Evolutionary conservation across 2,888 invertebrate species (phyloP).

Genomic region (Colletes collaris): DNA sequence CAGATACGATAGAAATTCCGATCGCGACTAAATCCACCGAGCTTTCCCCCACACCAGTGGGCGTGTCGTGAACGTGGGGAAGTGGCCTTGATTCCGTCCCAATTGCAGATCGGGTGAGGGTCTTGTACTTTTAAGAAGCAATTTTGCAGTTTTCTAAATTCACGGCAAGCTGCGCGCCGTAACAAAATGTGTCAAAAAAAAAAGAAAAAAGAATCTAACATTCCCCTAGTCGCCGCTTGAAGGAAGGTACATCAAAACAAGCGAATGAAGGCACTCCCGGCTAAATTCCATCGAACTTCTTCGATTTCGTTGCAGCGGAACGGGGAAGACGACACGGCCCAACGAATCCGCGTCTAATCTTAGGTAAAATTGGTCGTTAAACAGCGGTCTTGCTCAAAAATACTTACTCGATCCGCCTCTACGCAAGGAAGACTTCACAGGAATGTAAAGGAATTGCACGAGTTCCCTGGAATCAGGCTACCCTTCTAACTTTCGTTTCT

Average conservation of each 20-base stretch:
- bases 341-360: conserved; percentile 9
- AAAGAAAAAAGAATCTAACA: too few species aligned
- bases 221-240: not conserved
- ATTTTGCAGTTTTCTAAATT: not conserved
- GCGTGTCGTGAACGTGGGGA: not conserved
- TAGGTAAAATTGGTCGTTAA: conserved; percentile 24
- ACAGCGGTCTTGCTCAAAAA: conserved; percentile 19
- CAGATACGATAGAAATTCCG: too few species aligned
- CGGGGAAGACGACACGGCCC: conserved; percentile 30
- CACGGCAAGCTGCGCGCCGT: too few species aligned
- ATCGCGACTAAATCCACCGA: not conserved
- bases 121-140: not conserved
- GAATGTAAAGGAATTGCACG: conserved; percentile 68
- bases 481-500: conserved; percentile 11
- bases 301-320: not conserved
- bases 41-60: not conserved
- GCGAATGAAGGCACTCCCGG: conserved; percentile 64
- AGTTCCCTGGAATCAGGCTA: conserved; percentile 42
- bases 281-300: conserved; percentile 22
- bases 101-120: too few species aligned
- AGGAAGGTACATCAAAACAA: conserved; percentile 30
- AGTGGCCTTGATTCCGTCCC: not conserved
- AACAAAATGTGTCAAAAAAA: not conserved
- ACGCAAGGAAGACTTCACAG: conserved; percentile 60
- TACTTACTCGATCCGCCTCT: conserved; percentile 27